Evolutionary conservation across 2,888 invertebrate genomes (phyloP).

Genomic region (Marasmarcha lunaedactyla): DNA sequence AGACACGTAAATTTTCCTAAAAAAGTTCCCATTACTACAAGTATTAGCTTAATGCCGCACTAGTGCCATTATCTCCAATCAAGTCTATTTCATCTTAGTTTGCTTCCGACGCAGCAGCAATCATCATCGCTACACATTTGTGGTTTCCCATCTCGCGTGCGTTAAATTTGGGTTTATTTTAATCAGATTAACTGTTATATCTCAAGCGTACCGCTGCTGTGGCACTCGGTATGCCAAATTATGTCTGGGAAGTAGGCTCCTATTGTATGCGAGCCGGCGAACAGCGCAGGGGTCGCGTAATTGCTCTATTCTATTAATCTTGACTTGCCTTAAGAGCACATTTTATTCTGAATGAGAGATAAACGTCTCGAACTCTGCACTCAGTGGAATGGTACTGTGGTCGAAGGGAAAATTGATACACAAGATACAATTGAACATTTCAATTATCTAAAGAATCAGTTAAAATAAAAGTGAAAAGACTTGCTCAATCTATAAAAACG

Average conservation of each 20-base stretch:
- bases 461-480: no score
- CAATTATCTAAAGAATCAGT: no score
- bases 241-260: slow-evolving; percentile 56
- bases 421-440: no score
- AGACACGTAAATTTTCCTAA: no score
- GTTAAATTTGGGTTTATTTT: slow-evolving; percentile 37
- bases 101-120: no score
- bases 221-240: slow-evolving; percentile 63
- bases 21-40: no score
- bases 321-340: slow-evolving; percentile 3
- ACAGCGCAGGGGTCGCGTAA: slow-evolving; percentile 20
- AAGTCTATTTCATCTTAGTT: slow-evolving; percentile 1
- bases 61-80: slow-evolving; percentile 4
- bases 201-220: slow-evolving; percentile 37
- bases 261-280: slow-evolving; percentile 39
- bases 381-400: no score
- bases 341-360: no score
- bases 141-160: slow-evolving; percentile 29
- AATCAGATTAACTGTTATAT: slow-evolving; percentile 48
- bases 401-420: no score
- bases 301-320: slow-evolving; percentile 16
- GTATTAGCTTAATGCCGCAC: no score
- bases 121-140: slow-evolving; percentile 20
- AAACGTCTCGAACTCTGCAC: slow-evolving; percentile 4
- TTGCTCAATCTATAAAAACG: no score